Evolutionary conservation across 2,888 invertebrate genomes (phyloP), one percentile per base, ranked within the genome.

Genomic region (Hemithea aestivaria): DNA sequence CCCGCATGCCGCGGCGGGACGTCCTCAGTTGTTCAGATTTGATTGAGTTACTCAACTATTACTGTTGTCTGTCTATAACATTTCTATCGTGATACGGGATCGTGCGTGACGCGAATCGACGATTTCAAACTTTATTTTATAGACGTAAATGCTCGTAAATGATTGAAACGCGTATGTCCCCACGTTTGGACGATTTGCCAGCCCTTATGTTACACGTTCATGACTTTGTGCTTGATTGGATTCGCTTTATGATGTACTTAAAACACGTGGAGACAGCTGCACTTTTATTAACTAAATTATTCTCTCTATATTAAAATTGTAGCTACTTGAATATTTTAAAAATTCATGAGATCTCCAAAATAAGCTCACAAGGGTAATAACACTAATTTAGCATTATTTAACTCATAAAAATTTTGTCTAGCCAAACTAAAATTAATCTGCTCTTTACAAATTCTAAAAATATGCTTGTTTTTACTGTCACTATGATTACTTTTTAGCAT

Each of bases 41-140:
- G 77, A 80, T 81, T 75, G 73, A 81, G 75, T 80, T 78, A 75
- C 66, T 57, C 53, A 75, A 76, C 76, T 76, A 67, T 71, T 62
- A 66, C 60, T 65, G 64, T 62, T 58, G 56, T 50, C 53, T 62
- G 54, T 57, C 56, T 60, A 56, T 61, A 59, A 58, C 48, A 45
- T 48, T 58, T 56, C 49, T 48, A 35, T 43, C 48, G 54, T 54
- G 56, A 58, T 58, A 62, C 53, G 50, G 48, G 50, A 42, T 42
- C 50, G 57, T 52, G 61, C 60, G 62, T 65, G 63, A 60, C 51
- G 49, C 50, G 58, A 49, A 61, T 54, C 43, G 56, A 59, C 53
- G 51, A 63, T 63, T 58, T 45, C 53, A 45, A 57, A 55, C 43
- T 56, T 53, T 49, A 56, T 58, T 52, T 59, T 58, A 50, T 52